These are phyloP conservation scores for Aptenodytes patagonicus DNA, from an alignment of 2,113 vertebrate genomes.

Conservation along the genomic window DNA sequence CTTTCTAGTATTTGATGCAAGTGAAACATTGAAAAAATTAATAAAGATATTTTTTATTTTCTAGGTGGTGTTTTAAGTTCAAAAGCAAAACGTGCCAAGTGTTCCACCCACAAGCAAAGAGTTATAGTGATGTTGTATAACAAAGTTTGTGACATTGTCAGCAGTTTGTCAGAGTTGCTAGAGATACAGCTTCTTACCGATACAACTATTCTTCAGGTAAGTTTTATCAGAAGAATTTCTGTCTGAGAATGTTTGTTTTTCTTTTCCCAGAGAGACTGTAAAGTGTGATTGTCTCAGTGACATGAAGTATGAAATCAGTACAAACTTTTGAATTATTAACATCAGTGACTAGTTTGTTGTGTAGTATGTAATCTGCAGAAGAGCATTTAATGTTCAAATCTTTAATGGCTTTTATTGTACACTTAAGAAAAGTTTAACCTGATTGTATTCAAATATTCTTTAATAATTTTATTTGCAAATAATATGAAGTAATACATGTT, in stretches of 20 bases:
- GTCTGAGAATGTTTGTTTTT: not conserved
- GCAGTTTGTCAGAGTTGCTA: constrained; percentile 92
- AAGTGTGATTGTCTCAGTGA: not conserved
- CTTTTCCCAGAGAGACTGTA: not conserved
- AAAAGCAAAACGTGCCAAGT: constrained; percentile 96
- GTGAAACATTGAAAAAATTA: not conserved
- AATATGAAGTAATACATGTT: not conserved
- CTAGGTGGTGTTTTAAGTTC: constrained; percentile 92
- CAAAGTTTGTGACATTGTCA: constrained; percentile 97
- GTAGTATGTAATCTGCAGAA: not conserved
- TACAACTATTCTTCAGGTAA: constrained; percentile 97
- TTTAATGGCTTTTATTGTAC: not conserved
- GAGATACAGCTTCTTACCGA: constrained; percentile 98
- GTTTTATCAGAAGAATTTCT: constrained; percentile 7
- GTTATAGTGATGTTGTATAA: constrained; percentile 98
- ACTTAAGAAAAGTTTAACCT: not conserved
- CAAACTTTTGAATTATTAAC: not conserved
- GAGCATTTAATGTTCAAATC: not conserved
- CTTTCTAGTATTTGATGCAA: constrained; percentile 59
- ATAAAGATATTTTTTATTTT: not conserved
- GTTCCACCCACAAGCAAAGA: constrained; percentile 95
- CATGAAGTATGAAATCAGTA: not conserved
- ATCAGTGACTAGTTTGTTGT: not conserved
- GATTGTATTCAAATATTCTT: not conserved
- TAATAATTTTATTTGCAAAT: not conserved